Base-by-base conservation (phyloP, 2,113 vertebrate genomes). In the Gulo gulo region DNA sequence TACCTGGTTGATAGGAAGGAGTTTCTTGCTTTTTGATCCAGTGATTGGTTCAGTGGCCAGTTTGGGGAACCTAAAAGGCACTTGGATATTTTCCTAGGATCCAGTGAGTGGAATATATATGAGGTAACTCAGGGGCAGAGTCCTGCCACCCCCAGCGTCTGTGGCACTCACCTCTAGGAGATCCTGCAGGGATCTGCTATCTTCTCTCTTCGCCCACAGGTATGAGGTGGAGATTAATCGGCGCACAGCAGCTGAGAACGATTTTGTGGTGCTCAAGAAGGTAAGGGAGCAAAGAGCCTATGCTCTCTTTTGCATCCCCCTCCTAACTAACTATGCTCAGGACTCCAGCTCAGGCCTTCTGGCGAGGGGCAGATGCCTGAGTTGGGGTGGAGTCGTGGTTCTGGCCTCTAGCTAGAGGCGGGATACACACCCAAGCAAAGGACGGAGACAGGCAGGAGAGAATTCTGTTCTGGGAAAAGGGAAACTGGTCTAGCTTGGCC, bases 251-350 rank as follows among this genome's bases (percentile, higher is more conserved):
- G 99, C 98, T 18, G 99, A 99, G 97, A 99, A 99, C 1, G 99
- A 99, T 34, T 99, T 99, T 98, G 99, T 99, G 94, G 97, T 99
- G 94, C 98, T 99, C 96, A 99, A 99, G 98, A 99, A 99, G 99
- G 99, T 99, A 94, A 97, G 97, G 95, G 61, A 34, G 61, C 47
- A 61, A 95, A 57, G 24, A 85, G 12, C 29, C 26, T 36, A 0
- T 2, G 34, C 29, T 61, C 29, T 61, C 65, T 83, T 52, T 81
- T 1, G 3, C 1, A 26, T 10, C 7, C 34, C 23, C 15, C 42
- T 89, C 18, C 23, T 50, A 63, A 71, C 7, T 11, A n/a, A 2
- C 26, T 61, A 18, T 67, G 45, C 42, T 34, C 14, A 34, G 26
- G 84, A 69, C 55, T 94, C 59, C 36, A 76, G 34, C 31, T 9